phyloP scores from a whole-genome alignment of 2,888 invertebrate species.

The Acleris cristana region DNA sequence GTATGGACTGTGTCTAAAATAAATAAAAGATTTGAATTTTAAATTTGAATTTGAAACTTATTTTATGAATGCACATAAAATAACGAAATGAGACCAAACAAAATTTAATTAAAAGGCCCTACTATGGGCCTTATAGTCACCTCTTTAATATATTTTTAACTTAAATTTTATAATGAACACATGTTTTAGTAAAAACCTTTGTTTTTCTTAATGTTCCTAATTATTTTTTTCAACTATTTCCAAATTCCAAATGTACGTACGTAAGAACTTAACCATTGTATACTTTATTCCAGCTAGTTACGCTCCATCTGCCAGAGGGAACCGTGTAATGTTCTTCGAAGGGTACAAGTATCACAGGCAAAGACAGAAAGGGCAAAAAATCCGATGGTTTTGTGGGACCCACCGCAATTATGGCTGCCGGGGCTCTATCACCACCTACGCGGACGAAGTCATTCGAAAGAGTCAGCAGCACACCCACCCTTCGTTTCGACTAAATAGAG shows the following conservation, averaged over 20 bases:
- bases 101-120: no score
- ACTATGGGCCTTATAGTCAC: no score
- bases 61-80: no score
- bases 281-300: background rate
- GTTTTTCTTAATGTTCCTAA: no score
- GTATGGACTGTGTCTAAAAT: no score
- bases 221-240: no score
- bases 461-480: background rate
- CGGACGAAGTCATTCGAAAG: background rate
- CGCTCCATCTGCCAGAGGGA: background rate
- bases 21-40: no score
- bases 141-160: no score
- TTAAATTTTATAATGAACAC: no score
- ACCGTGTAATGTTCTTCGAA: background rate
- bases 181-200: no score
- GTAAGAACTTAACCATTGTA: background rate
- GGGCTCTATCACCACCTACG: background rate
- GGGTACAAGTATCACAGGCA: conserved; percentile 6
- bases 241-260: background rate
- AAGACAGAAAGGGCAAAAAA: background rate
- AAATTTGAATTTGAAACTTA: no score
- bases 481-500: background rate
- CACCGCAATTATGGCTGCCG: conserved; percentile 2
- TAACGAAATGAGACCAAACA: no score
- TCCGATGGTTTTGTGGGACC: conserved; percentile 12